phyloP scores from a whole-genome alignment of 2,888 invertebrate genomes.

The Pyrrhosoma nymphula region DNA sequence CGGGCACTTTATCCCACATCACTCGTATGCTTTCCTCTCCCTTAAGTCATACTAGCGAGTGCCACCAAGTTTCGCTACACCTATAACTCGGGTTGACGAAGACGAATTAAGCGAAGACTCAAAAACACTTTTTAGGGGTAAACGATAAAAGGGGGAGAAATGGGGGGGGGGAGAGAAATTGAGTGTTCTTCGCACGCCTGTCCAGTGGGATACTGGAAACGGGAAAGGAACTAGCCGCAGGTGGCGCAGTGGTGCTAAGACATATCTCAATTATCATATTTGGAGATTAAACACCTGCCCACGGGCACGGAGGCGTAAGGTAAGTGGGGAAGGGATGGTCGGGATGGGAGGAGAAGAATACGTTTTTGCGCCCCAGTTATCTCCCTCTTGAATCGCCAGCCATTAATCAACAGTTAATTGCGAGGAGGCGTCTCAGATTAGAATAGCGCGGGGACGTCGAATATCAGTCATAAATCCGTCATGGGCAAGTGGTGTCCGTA shows the following conservation, averaged over 20 bases:
- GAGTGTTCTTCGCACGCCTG: slow-evolving; percentile 18
- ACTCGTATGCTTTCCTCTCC: too few relatives aligned
- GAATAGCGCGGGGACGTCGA: slow-evolving; percentile 26
- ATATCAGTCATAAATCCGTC: slow-evolving; percentile 38
- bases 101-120: not conserved
- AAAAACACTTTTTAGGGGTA: not conserved
- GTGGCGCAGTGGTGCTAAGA: not conserved
- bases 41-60: too few relatives aligned
- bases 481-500: not conserved
- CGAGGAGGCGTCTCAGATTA: slow-evolving; percentile 29
- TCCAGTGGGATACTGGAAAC: slow-evolving; percentile 38
- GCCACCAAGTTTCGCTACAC: too few relatives aligned
- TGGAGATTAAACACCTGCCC: slow-evolving; percentile 49
- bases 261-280: slow-evolving; percentile 45
- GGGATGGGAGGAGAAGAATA: not conserved
- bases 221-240: slow-evolving; percentile 1
- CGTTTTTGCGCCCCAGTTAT: slow-evolving; percentile 40
- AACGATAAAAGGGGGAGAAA: not conserved
- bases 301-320: slow-evolving; percentile 9
- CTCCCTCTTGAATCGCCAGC: not conserved
- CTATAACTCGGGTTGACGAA: slow-evolving; percentile 9
- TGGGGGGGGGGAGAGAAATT: not conserved
- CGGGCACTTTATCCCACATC: too few relatives aligned
- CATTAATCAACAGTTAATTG: slow-evolving; percentile 46
- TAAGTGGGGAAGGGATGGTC: not conserved